Conservation (phyloP, 2,888 invertebrate species). For the Phaedon cochleariae region DNA sequence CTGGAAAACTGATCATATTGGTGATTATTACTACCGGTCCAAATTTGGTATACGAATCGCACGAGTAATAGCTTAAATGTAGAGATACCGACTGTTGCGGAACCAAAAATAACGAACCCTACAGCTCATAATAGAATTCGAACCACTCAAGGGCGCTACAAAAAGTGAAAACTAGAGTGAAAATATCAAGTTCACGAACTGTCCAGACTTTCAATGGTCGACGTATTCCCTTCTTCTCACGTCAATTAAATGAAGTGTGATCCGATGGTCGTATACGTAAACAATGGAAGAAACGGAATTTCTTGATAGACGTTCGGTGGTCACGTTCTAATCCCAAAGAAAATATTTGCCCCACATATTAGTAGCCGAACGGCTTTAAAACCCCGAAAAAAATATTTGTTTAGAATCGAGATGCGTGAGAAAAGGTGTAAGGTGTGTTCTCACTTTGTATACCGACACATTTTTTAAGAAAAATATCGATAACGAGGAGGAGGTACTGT, state of each 20-base stretch:
- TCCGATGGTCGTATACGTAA: constrained; percentile 25
- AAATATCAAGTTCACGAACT: no score
- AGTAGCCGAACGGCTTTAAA: constrained; percentile 34
- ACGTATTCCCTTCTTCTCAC: constrained; percentile 19
- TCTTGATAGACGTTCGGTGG: constrained; percentile 20
- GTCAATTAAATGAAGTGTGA: constrained; percentile 32
- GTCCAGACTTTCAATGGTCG: no score
- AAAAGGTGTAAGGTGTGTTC: constrained; percentile 31
- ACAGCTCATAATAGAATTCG: no score
- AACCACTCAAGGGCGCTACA: no score
- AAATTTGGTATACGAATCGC: no score
- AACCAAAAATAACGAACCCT: no score
- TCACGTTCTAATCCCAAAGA: constrained; percentile 34
- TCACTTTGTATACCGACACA: constrained; percentile 1
- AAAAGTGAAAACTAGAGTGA: no score
- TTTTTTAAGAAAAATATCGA: background rate
- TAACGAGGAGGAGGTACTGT: no score
- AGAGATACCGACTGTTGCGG: no score
- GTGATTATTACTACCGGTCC: no score
- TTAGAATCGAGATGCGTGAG: constrained; percentile 32
- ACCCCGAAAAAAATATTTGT: constrained; percentile 37
- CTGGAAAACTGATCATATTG: no score
- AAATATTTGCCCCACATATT: constrained; percentile 32
- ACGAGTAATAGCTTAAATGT: no score
- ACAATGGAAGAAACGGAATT: constrained; percentile 21